These are phyloP conservation scores for Gymnosoma rotundatum DNA, from an alignment of 2,888 invertebrate species.

Conservation along the genomic window DNA sequence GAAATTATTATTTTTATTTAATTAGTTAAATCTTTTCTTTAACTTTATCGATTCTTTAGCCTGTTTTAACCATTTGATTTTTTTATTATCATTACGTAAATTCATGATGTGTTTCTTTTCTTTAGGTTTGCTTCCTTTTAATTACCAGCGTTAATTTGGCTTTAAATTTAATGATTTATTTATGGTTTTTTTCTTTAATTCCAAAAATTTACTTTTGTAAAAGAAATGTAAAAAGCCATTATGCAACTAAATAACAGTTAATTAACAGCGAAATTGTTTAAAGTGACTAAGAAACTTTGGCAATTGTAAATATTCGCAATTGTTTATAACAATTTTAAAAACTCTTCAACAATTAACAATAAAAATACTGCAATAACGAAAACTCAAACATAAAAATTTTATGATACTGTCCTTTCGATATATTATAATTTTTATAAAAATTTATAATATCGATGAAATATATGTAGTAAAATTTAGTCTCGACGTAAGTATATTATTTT, in stretches of 20 bases:
- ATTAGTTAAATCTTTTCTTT: slow-evolving; percentile 52
- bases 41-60: slow-evolving; percentile 62
- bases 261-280: neutral
- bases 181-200: neutral
- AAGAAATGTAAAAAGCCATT: neutral
- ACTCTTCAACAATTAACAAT: no score
- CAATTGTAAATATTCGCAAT: no score
- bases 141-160: slow-evolving; percentile 52
- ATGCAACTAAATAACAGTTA: neutral
- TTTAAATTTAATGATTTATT: slow-evolving; percentile 8
- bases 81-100: slow-evolving; percentile 54
- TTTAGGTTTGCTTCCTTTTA: slow-evolving; percentile 34
- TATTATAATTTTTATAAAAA: no score
- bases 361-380: no score
- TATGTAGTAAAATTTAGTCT: no score
- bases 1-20: slow-evolving; percentile 56
- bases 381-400: no score
- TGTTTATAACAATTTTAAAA: no score
- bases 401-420: no score
- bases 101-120: slow-evolving; percentile 19
- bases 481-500: no score
- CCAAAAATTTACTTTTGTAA: neutral
- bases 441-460: no score
- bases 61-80: slow-evolving; percentile 48
- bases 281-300: no score